Percentiles rank a stretch among this genome's conserved stretches.
Conservation (phyloP, 1,140 invertebrate species). For the Musca domestica region DNA sequence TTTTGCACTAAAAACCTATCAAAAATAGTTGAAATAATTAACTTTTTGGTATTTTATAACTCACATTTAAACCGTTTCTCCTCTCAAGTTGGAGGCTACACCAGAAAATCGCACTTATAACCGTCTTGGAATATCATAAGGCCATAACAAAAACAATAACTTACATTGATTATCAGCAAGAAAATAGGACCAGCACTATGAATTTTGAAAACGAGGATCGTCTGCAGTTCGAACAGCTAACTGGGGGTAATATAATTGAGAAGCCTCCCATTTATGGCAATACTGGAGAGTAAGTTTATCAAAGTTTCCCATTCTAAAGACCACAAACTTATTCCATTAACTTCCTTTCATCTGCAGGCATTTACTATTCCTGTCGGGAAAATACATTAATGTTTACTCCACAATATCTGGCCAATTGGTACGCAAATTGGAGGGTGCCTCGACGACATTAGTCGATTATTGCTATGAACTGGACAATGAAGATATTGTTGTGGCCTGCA, state of each 20-base stretch:
- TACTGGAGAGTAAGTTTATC: constrained; percentile 61
- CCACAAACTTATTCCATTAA: too few relatives aligned
- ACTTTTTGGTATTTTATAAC: neutral
- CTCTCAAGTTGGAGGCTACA: too few relatives aligned
- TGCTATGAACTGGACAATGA: constrained; percentile 52
- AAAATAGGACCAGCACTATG: constrained; percentile 28
- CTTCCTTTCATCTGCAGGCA: constrained; percentile 52
- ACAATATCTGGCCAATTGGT: constrained; percentile 58
- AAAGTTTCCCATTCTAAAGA: neutral
- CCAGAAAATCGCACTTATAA: too few relatives aligned
- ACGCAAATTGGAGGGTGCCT: constrained; percentile 57
- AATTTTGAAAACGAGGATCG: constrained; percentile 35
- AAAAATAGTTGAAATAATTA: neutral
- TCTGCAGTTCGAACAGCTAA: constrained; percentile 52
- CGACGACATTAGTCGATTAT: constrained; percentile 57
- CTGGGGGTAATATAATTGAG: constrained; percentile 63
- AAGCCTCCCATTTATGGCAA: constrained; percentile 62
- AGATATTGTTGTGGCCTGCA: constrained; percentile 59
- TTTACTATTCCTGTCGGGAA: constrained; percentile 60
- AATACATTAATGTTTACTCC: constrained; percentile 61
- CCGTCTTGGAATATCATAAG: too few relatives aligned
- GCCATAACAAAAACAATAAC: neutral
- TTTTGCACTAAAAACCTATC: constrained; percentile 4
- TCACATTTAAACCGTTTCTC: too few relatives aligned
- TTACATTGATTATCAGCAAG: neutral